Base-by-base conservation (phyloP, 2,888 invertebrate species). In the Morpho deidamia region DNA sequence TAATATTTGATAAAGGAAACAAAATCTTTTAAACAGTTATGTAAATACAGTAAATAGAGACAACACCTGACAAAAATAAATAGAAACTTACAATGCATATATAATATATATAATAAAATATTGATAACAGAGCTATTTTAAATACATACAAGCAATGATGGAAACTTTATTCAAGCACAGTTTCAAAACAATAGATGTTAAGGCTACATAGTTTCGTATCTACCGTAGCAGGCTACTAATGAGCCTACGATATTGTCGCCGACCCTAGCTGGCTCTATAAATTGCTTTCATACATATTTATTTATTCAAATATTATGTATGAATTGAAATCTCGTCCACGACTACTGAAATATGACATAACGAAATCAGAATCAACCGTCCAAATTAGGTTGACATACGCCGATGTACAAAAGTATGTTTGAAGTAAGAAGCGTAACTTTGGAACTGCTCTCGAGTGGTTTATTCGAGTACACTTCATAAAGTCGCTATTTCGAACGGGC, bases 251-350 rank as follows among this genome's bases (percentile, higher is more conserved):
- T 82, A 83, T 83, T 81, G 83, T 80, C 74, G 70, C 71, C 69
- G 70, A 65, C 64, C 64, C 64, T 59, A 62, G 56, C 76, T 72
- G 77, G 80, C 86, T 81, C 83, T 84, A 87, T 86, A 88, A 88
- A 88, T 88, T 89, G 87, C 79, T 86, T 86, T 81, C 87, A 89
- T 89, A 88, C 88, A 88, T 89, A 89, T 89, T 88, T 88, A 88
- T 88, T 87, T 89, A 88, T 89, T 89, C 89, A 88, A 89, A 89
- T 87, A 70, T 74, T 74, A 82, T 82, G 83, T 85, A 87, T 84
- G 86, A 86, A 86, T 88, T 88, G 88, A 88, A 86, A 87, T 86
- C 84, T 83, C 81, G 70, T 65, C 70, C 70, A 71, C 74, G 77
- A 81, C 84, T 81, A 82, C 84, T 84, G 82, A 85, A 88, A 86